Percentiles rank a stretch among this genome's conserved stretches.
Evolutionary conservation across 2,888 invertebrate species (phyloP).

Genomic region (Teinopalpus imperialis): DNA sequence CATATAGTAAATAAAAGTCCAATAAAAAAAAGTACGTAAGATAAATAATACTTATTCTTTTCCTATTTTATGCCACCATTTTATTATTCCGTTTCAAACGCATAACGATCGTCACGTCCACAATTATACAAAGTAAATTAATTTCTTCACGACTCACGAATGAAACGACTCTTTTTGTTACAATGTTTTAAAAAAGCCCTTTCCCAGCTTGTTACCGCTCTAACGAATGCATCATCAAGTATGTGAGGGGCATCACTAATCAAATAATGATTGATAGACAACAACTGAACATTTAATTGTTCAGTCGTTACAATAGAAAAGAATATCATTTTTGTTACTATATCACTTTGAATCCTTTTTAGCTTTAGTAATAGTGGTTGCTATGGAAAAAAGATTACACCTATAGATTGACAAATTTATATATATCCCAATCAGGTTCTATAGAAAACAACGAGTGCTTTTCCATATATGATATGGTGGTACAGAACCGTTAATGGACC

Average conservation of each 20-base stretch:
- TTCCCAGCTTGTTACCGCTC: slow-evolving; percentile 13
- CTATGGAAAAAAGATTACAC: too few species aligned
- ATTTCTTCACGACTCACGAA: slow-evolving; percentile 48
- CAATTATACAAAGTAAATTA: slow-evolving; percentile 42
- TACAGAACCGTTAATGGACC: too few species aligned
- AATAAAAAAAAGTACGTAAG: too few species aligned
- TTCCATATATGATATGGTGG: too few species aligned
- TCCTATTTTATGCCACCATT: neutral
- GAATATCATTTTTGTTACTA: too few species aligned
- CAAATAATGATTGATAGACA: slow-evolving; percentile 18
- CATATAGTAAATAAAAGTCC: too few species aligned
- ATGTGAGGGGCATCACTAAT: slow-evolving; percentile 22
- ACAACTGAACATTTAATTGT: slow-evolving; percentile 10
- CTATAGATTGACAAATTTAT: too few species aligned
- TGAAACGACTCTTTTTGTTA: slow-evolving; percentile 38
- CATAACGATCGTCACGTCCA: slow-evolving; percentile 35
- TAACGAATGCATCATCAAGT: neutral
- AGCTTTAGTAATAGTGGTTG: too few species aligned
- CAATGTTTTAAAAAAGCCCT: slow-evolving; percentile 28
- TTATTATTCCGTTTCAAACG: slow-evolving; percentile 12
- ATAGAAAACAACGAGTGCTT: too few species aligned
- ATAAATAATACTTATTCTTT: too few species aligned
- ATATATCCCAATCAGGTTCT: too few species aligned
- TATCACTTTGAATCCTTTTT: too few species aligned
- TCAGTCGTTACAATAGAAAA: neutral